phyloP scores from a whole-genome alignment of 2,888 invertebrate species.

The Micropterix aruncella region DNA sequence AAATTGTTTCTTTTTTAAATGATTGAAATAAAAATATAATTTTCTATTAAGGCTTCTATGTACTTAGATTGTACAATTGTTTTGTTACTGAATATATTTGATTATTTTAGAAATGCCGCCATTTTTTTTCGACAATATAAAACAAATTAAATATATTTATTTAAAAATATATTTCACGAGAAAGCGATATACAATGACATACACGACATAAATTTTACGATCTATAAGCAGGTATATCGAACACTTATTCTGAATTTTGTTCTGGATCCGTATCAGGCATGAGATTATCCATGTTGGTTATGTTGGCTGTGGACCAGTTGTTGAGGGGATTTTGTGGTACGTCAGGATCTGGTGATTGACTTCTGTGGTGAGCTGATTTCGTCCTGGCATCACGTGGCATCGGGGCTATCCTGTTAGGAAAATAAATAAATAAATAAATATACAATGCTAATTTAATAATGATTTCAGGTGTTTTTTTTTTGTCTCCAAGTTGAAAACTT shows the following conservation, averaged over 20 bases:
- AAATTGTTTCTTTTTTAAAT: slow-evolving; percentile 1
- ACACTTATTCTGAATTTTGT: no score
- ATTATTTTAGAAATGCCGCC: no score
- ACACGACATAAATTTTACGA: no score
- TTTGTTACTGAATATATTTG: slow-evolving; percentile 7
- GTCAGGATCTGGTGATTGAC: background rate
- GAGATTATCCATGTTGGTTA: slow-evolving; percentile 10
- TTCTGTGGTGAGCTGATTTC: background rate
- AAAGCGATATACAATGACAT: no score
- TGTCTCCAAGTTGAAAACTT: no score
- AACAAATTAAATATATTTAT: no score
- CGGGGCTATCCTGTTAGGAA: slow-evolving; percentile 10
- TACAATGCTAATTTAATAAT: background rate
- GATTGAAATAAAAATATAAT: no score
- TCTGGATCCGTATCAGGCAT: slow-evolving; percentile 6
- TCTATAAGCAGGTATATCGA: no score
- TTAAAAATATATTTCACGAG: no score
- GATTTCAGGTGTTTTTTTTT: background rate
- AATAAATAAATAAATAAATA: background rate
- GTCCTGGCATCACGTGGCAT: background rate
- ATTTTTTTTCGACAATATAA: no score
- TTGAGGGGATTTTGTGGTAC: slow-evolving; percentile 11
- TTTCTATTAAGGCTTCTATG: slow-evolving; percentile 6
- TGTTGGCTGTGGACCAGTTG: slow-evolving; percentile 12
- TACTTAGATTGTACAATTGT: background rate